Base-by-base conservation (phyloP, 2,113 vertebrate species). In the Astatotilapia flaviijosephi region DNA sequence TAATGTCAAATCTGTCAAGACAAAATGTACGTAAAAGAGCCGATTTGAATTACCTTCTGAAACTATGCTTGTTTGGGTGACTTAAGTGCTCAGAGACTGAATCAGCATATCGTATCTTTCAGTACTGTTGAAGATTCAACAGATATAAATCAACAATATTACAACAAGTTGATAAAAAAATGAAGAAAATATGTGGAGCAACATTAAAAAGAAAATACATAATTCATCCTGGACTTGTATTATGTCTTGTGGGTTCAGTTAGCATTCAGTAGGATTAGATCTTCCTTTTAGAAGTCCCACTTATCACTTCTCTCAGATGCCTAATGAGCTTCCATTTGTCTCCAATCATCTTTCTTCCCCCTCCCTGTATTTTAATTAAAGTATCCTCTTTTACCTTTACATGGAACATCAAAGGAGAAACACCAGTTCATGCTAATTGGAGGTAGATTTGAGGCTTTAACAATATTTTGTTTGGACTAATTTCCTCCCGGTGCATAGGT, bases 391-490 rank as follows among this genome's bases (percentile, higher is more conserved):
- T 91, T 92, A 93, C 68, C 83, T 92, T 89, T 80, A 84, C 87
- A 86, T 55, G 33, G 85, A 77, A 93, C 91, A 93, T 96, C 94
- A 95, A 95, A 95, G 90, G 45, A 86, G 84, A 55, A 83, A 88
- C 77, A 82, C 12, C 6, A 84, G 83, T 85, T 77, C 28, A 56
- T 0, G 2, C 83, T 95, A 96, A 95, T 95, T 92, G 93, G 89
- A 91, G 83, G 68, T 60, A 83, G 58, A 93, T 86, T 88, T 88
- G 86, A 70, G 7, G 83, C 84, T 91, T 92, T 93, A 92, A 90
- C 85, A 90, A 92, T 91, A 90, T 92, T 94, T 95, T 93, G 87
- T 86, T 91, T 81, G 83, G 51, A 91, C 82, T 95, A 94, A 96
- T 92, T 91, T 93, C 83, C 80, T 94, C 56, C 65, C 65, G 33